Evolutionary conservation across 2,113 vertebrate species (phyloP), one percentile per base, ranked within the genome.

Genomic region (Grus americana): DNA sequence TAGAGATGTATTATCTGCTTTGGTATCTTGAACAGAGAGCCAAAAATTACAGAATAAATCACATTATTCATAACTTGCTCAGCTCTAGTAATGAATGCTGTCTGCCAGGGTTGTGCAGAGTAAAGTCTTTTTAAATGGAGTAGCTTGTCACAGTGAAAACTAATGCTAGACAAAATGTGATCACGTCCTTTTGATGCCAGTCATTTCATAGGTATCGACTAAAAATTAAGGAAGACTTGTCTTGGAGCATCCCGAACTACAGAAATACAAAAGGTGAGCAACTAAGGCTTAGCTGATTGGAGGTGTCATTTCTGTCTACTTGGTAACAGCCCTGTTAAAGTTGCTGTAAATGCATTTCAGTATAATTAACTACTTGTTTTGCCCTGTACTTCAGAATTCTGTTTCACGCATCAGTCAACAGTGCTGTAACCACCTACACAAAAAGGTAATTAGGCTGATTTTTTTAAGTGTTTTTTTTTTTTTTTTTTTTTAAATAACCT

Each of bases 1-100:
- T 68, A 79, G 66, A 85, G 49, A 70, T 66, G 32, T 49, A 62
- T 93, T 93, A 84, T n/a, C 73, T 95, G 73, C 81, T 85, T 89
- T 89, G 76, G 76, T 91, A 58, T 95, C 86, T 94, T 62, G 38
- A 95, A 50, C 40, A 70, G 84, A 89, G 70, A 32, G 62, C 54
- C 61, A 87, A 76, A 93, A 95, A 61, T 75, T 91, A 67, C 24
- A 36, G 76, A 86, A 79, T 94, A 97, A 93, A 93, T 97, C 92
- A 82, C 73, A 32, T 91, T 94, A 85, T 92, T 91, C 61, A 81
- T 75, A 91, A 93, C 73, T 92, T 75, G 16, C 49, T 88, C 2
- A 0, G 78, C 70, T 92, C 44, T 75, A 27, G 65, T 86, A 95
- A 84, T 55, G 72, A 93, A 20, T 52, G 54, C 86, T 82, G 54